Base-by-base conservation (phyloP, 2,888 invertebrate genomes). In the Microctonus brassicae region DNA sequence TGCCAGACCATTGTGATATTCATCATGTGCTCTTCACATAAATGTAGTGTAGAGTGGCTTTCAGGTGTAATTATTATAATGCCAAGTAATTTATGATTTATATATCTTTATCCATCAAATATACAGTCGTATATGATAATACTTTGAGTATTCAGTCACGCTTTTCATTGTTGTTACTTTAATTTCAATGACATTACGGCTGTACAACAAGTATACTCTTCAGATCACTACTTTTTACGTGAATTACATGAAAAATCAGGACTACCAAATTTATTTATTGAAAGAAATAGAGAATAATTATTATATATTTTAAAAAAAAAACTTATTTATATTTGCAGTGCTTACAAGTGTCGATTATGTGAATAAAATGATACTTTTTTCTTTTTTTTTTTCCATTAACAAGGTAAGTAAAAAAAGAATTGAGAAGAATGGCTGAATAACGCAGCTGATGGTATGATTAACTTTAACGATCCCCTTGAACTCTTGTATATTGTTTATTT, bases 21-120 rank as follows among this genome's bases (percentile, higher is more conserved):
- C 22, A 29, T 24, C 34, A 17, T 33, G 7, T 58, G 58, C 53
- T 36, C 57, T 65, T 70, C 62, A 47, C 60, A 62, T 39, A 42
- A 55, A 66, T 53, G 53, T 64, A n/a, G n/a, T 24, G 2, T 29
- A 26, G 11, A n/a, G 65, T 70, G 69, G 64, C 72, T 79, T 78
- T 83, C 81, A 80, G 77, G 79, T 81, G 79, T 82, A 82, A 82
- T 83, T 83, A 83, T 83, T 76, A 76, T 82, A 83, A 83, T 83
- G 78, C 77, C 75, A 72, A 63, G 74, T 82, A 81, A 81, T 81
- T 77, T 78, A 83, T 82, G 80, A 83, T 82, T 83, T 81, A 47
- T 20, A 82, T 79, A 70, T 61, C 72, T 61, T 61, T 53, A 71
- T 76, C 64, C 20, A 47, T 26, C 10, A 34, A 33, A 61, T 24